phyloP scores from a whole-genome alignment of 2,113 vertebrate species.

The Cairina moschata region DNA sequence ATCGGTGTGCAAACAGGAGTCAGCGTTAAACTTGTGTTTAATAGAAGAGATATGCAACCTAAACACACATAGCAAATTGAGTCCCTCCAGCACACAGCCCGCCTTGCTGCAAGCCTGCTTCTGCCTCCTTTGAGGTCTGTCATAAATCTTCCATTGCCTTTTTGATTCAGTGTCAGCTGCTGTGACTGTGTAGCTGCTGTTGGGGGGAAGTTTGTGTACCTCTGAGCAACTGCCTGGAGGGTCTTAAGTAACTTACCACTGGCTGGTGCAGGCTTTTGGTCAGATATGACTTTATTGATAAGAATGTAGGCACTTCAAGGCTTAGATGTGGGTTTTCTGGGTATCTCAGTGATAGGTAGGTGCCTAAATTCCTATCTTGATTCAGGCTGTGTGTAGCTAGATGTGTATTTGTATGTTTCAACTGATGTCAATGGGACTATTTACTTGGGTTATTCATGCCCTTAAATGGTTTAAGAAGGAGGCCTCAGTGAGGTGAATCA shows the following conservation, averaged over 20 bases:
- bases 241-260: not conserved
- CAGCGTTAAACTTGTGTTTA: not conserved
- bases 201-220: not conserved
- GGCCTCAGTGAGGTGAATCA: not conserved
- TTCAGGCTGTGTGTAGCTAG: not conserved
- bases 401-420: not conserved
- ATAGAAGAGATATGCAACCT: not conserved
- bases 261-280: not conserved
- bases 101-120: not conserved
- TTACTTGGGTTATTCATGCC: not conserved
- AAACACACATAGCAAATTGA: not conserved
- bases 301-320: not conserved
- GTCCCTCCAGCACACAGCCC: not conserved
- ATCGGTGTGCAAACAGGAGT: not conserved
- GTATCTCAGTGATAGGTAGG: not conserved
- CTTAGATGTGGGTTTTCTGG: not conserved
- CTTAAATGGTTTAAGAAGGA: not conserved
- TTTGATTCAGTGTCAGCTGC: rapidly evolving
- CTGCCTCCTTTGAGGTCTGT: not conserved
- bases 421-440: not conserved
- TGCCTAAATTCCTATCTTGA: not conserved
- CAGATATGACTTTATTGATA: not conserved
- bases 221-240: not conserved
- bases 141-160: not conserved
- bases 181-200: not conserved